Evolutionary conservation across 2,113 vertebrate genomes (phyloP), one percentile per base, ranked within the genome.

Genomic region (Martes martes): DNA sequence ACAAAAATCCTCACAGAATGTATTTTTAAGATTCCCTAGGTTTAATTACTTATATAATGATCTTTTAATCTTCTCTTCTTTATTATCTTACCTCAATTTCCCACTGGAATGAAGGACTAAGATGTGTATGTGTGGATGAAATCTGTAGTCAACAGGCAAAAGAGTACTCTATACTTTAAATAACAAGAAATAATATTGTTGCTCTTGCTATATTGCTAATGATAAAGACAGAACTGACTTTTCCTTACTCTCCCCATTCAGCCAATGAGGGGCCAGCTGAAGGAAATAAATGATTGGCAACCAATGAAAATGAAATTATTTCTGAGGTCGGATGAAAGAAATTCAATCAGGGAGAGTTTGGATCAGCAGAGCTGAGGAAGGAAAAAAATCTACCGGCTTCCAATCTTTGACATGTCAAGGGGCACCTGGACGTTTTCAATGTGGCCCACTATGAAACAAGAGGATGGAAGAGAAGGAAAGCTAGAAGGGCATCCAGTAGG

Each of bases 151-250:
- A 92, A 93, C 11, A 69, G 36, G n/a, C 45, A 93, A 86, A 94
- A 24, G 28, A 5, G 8, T 84, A 94, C 33, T 71, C 57, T 65
- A 71, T 26, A 80, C 74, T 94, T 96, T 96, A 81, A 95, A 47
- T 71, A 97, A 94, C 33, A 97, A 85, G 55, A 90, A 94, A 93
- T 69, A 87, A 78, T 86, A 88, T 47, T 94, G n/a, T 26, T 94
- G 79, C 5, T 89, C 57, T 81, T 91, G 71, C 47, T 7, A 89
- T 31, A 91, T 57, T 93, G 86, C 39, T 74, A 95, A 89, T 61
- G 28, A 91, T 21, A 93, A 73, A 65, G 13, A 18, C 14, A 86
- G n/a, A 69, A 63, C 47, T 85, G n/a, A 89, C 24, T 61, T 91
- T 91, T 91, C 23, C 9, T 59, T 94, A 86, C 4, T 3, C 7